These are phyloP conservation scores for Eptatretus burgeri DNA, from an alignment of 2,113 vertebrate species.

Conservation along the genomic window DNA sequence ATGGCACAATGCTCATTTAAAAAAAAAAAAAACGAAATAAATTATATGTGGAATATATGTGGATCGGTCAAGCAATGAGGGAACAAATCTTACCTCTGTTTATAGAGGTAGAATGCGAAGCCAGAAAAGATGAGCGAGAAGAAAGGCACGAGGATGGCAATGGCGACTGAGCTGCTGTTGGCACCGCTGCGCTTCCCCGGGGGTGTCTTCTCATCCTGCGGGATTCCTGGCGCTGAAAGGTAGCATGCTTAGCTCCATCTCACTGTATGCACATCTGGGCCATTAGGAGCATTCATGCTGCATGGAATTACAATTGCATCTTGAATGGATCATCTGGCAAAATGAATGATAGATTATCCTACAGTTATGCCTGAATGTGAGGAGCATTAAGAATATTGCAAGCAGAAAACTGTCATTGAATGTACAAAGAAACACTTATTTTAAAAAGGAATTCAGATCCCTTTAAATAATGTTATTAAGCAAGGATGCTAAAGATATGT, in stretches of 20 bases:
- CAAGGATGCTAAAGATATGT: no score
- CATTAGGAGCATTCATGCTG: no score
- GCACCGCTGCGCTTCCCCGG: conserved; percentile 61
- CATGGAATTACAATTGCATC: no score
- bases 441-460: no score
- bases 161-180: conserved; percentile 94
- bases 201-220: conserved; percentile 33
- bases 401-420: no score
- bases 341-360: not conserved
- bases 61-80: no score
- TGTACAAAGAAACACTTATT: no score
- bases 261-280: no score
- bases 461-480: no score
- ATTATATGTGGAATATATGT: not conserved
- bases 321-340: not conserved
- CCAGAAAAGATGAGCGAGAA: conserved; percentile 96
- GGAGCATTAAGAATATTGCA: no score
- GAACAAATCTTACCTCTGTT: conserved; percentile 44
- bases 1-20: not conserved
- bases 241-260: not conserved
- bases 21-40: not conserved
- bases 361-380: no score
- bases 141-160: conserved; percentile 97
- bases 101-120: conserved; percentile 96
- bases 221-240: conserved; percentile 17